Conservation (phyloP, 2,888 invertebrate species). For the Aplocera efformata region DNA sequence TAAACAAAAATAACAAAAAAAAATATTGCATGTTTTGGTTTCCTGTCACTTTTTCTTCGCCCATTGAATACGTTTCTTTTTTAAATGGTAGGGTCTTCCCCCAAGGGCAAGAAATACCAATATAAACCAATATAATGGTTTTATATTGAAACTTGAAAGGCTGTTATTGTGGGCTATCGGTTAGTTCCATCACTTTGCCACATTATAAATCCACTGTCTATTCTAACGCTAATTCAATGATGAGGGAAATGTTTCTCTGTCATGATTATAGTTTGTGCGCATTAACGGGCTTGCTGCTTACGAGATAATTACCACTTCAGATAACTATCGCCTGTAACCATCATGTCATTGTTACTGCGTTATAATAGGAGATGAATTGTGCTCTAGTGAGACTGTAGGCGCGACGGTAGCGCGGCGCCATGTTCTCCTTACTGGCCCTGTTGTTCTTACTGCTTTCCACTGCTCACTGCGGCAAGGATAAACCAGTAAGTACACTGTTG, state of each 20-base stretch:
- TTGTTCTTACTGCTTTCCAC: conserved; percentile 44
- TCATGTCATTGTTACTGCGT: conserved; percentile 33
- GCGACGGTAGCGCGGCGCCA: conserved; percentile 44
- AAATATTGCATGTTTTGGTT: too few relatives aligned
- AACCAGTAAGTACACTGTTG: conserved; percentile 65
- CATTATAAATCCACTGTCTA: too few relatives aligned
- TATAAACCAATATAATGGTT: too few relatives aligned
- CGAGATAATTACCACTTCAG: conserved; percentile 53
- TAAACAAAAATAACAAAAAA: too few relatives aligned
- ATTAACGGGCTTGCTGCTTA: conserved; percentile 46
- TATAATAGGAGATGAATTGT: conserved; percentile 10
- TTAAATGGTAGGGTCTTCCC: too few relatives aligned
- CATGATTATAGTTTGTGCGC: conserved; percentile 57
- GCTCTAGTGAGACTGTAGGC: conserved; percentile 23
- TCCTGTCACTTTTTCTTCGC: too few relatives aligned
- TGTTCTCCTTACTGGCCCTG: conserved; percentile 52
- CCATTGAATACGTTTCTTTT: too few relatives aligned
- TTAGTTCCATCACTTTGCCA: too few relatives aligned
- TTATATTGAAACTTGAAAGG: too few relatives aligned
- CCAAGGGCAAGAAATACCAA: too few relatives aligned
- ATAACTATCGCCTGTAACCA: conserved; percentile 35
- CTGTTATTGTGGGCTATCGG: too few relatives aligned
- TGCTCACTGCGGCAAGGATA: conserved; percentile 51
- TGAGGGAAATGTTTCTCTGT: conserved; percentile 48
- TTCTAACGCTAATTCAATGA: conserved; percentile 51